Evolutionary conservation across 1,140 invertebrate species (phyloP).

Genomic region (Lasioglossum albipes): DNA sequence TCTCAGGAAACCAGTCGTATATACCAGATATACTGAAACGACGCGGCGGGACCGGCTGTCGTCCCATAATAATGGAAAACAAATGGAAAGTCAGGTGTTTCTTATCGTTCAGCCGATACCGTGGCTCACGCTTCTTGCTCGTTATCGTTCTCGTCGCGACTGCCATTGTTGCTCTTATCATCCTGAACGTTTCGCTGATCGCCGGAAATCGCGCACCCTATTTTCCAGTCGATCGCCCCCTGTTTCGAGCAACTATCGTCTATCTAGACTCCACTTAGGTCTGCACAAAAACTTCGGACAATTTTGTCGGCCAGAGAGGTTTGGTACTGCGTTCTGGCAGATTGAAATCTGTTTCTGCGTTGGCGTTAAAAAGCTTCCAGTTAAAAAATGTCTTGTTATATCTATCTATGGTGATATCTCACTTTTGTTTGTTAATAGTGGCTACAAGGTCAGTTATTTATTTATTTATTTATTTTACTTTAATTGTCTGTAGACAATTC

Average conservation of each 20-base stretch:
- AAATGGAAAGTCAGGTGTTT: slow-evolving; percentile 48
- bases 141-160: slow-evolving; percentile 10
- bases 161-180: slow-evolving; percentile 31
- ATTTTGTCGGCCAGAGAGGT: neutral
- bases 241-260: neutral
- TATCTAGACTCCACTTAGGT: neutral
- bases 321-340: neutral
- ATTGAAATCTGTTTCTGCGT: neutral
- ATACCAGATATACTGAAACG: neutral
- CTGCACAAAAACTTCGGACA: neutral
- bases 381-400: neutral
- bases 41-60: neutral
- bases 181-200: slow-evolving; percentile 15
- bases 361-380: neutral
- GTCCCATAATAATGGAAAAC: slow-evolving; percentile 30
- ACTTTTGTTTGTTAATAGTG: too few species aligned
- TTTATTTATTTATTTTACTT: too few species aligned
- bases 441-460: too few species aligned
- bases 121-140: neutral
- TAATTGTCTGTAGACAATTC: too few species aligned
- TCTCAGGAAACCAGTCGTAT: neutral
- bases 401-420: too few species aligned
- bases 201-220: slow-evolving; percentile 26
- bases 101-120: slow-evolving; percentile 33
- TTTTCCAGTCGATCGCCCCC: slow-evolving; percentile 32